Evolutionary conservation across 92 coral and sea anemone species (phyloP), one percentile per base, ranked within the genome.

Genomic region (Phenganax stokvisi): DNA sequence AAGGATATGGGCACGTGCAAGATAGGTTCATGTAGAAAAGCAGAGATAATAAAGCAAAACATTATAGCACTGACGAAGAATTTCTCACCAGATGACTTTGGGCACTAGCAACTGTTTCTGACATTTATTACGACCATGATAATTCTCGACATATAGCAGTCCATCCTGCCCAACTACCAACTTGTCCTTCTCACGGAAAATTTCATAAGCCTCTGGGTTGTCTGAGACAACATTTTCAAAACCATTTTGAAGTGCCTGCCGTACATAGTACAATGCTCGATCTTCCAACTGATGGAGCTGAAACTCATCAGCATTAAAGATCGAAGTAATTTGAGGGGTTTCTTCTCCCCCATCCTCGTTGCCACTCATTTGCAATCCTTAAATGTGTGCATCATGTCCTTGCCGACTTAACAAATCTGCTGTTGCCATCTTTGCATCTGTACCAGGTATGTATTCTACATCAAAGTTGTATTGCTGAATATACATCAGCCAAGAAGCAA

Each of bases 371-470:
- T 67, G 73, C 30, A 67, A 16, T 67, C 28, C 73, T 67, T 67
- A 10, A 67, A 67, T 37, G 12, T 37, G 47, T 37, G 47, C 47
- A 4, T 37, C 47, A 37, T 37, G 47, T 37, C 47, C 73, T 28
- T 67, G 73, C 12, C 73, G 73, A 28, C 73, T 67, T 3, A 67
- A 28, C 25, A 67, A 28, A 6, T 67, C 73, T 67, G 73, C 73
- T 67, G 73, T 67, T 67, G 73, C 73, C 73, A 67, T 67, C 37
- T 67, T 67, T 67, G 3, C 73, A 67, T 67, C 73, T 0, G 28
- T 67, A 67, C 73, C 73, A 67, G 73, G 73, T 16, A 67, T 67
- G 73, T 67, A 67, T 15, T 67, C 73, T 67, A 67, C 37, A 28
- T 16, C 30, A 27, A 67, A 13, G 37, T 67, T 8, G 27, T 59